These are phyloP conservation scores for Neodiprion virginianus DNA, from an alignment of 1,140 invertebrate genomes.

Conservation along the genomic window DNA sequence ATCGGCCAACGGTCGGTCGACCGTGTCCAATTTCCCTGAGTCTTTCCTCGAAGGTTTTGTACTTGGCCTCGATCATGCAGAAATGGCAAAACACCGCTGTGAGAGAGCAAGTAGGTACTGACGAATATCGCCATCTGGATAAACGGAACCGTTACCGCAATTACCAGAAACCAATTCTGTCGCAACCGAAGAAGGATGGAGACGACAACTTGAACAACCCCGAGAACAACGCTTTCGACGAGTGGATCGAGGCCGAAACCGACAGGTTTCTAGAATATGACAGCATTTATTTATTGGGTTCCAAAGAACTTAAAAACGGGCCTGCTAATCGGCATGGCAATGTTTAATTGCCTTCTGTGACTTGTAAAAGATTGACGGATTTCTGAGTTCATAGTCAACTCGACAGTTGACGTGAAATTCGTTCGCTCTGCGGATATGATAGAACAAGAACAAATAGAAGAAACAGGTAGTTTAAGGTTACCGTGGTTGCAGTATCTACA, in stretches of 20 bases:
- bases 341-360: background rate
- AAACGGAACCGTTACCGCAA: slow-evolving; percentile 73
- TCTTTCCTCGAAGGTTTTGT: slow-evolving; percentile 69
- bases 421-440: no score
- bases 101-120: slow-evolving; percentile 67
- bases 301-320: slow-evolving; percentile 32
- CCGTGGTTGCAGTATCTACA: slow-evolving; percentile 16
- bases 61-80: slow-evolving; percentile 73
- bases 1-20: background rate
- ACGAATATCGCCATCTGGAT: slow-evolving; percentile 70
- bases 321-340: slow-evolving; percentile 26
- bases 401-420: no score
- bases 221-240: slow-evolving; percentile 70
- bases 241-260: slow-evolving; percentile 54
- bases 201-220: slow-evolving; percentile 73
- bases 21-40: slow-evolving; percentile 43
- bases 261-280: slow-evolving; percentile 65
- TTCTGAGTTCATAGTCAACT: no score
- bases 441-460: no score
- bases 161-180: slow-evolving; percentile 74
- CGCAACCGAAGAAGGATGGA: slow-evolving; percentile 59
- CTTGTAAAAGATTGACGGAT: background rate
- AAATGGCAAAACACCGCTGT: slow-evolving; percentile 69
- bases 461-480: no score
- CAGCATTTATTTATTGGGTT: slow-evolving; percentile 69